Evolutionary conservation across 2,797 vertebrate genomes (phyloP), one percentile per base, ranked within the genome.

Genomic region (Chelidonichthys spinosus): DNA sequence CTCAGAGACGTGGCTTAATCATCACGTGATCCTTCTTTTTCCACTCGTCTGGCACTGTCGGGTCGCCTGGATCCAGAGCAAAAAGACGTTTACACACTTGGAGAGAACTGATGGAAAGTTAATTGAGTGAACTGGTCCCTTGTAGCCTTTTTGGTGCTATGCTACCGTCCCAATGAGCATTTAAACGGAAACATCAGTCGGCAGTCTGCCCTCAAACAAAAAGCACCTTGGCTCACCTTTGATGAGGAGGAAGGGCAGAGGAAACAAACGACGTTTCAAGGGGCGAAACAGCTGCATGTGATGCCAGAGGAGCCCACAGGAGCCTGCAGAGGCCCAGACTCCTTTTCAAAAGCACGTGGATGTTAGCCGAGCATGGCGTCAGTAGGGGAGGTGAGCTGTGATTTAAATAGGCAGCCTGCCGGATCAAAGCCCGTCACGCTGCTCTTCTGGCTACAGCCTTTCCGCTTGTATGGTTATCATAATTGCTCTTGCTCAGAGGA

Each of bases 401-500:
- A 92, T 90, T 90, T 85, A 88, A 89, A 91, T 67, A 78, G 85
- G 79, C 85, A 74, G 82, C 76, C 81, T 80, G 86, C 66, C 15
- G 81, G 89, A 94, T 93, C 89, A 92, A 90, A 93, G 84, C 79
- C 69, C 18, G 55, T 53, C 82, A 74, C 56, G 42, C 84, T 76
- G 80, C 73, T 87, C 88, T 82, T 72, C 74, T 74, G 83, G 87
- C 82, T 79, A 4, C 82, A 74, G 79, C 63, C 73, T 94, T 92
- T 93, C 89, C 85, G 71, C 92, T 87, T 74, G 82, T 87, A 81
- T 89, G 89, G 86, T 85, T 90, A 82, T 81, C 74, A 86, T 93
- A 93, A 94, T 93, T 92, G 88, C 83, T 85, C 87, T 82, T 88
- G 90, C 83, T 91, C 85, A 81, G 87, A 85, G 83, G 89, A 93